Evolutionary conservation across 2,113 vertebrate genomes (phyloP).

Genomic region (Myxocyprinus asiaticus): DNA sequence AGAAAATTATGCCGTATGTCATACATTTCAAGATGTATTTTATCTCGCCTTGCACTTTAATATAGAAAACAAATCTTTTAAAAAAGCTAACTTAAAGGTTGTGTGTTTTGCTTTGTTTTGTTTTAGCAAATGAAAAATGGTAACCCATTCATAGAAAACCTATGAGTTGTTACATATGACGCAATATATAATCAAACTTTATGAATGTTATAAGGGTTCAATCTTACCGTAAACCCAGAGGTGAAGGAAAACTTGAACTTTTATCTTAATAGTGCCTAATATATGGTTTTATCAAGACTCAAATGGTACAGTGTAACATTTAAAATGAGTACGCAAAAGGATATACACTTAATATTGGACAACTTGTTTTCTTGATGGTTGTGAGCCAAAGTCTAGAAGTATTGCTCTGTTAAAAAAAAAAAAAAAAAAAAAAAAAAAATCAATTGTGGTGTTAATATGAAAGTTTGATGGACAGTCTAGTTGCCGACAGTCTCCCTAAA

Average conservation of each 20-base stretch:
- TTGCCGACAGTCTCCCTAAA: neutral
- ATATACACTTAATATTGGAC: neutral
- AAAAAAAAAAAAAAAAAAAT: neutral
- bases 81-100: conserved; percentile 43
- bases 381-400: conserved; percentile 44
- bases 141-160: no score
- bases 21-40: conserved; percentile 74
- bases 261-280: neutral
- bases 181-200: conserved; percentile 59
- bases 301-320: conserved; percentile 1
- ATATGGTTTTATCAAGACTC: conserved; percentile 28
- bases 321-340: neutral
- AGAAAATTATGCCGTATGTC: conserved; percentile 49
- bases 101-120: conserved; percentile 32
- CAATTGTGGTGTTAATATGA: neutral
- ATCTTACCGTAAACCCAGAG: neutral
- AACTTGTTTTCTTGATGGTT: neutral
- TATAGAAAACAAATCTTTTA: conserved; percentile 57
- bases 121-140: neutral
- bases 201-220: conserved; percentile 56
- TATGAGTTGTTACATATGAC: conserved; percentile 18
- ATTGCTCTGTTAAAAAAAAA: conserved; percentile 32
- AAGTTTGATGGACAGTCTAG: neutral
- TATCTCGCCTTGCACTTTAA: conserved; percentile 79
- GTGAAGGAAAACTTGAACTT: conserved; percentile 18